Conservation (phyloP, 2,797 vertebrate genomes). For the Hoplostethus mediterraneus region DNA sequence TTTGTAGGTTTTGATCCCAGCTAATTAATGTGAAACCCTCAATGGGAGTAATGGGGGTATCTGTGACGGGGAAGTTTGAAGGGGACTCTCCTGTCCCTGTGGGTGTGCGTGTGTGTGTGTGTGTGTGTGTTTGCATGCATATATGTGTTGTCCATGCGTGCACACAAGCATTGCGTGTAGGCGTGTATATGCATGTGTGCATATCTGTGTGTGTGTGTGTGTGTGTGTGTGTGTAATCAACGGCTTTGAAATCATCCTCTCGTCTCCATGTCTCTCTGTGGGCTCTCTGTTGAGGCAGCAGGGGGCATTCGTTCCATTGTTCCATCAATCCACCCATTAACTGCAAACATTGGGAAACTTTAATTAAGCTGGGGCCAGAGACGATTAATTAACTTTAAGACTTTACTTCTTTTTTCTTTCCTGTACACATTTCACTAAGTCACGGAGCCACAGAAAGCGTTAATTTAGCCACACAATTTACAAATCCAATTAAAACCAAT, state of each 20-base stretch:
- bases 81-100: slow-evolving; percentile 39
- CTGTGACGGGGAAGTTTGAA: slow-evolving; percentile 66
- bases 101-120: slow-evolving; percentile 7
- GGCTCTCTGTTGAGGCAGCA: slow-evolving; percentile 56
- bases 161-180: no score
- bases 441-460: slow-evolving; percentile 61
- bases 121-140: background rate
- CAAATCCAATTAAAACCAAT: slow-evolving; percentile 83
- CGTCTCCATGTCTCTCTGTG: slow-evolving; percentile 42
- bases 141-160: no score
- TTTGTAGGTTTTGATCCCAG: slow-evolving; percentile 78
- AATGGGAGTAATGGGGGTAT: slow-evolving; percentile 60
- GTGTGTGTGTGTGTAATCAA: slow-evolving; percentile 42
- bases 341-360: slow-evolving; percentile 79
- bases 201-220: slow-evolving; percentile 3
- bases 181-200: slow-evolving; percentile 10
- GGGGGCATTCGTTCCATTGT: slow-evolving; percentile 64
- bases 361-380: slow-evolving; percentile 75
- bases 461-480: slow-evolving; percentile 75
- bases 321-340: slow-evolving; percentile 75
- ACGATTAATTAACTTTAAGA: slow-evolving; percentile 82
- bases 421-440: slow-evolving; percentile 63
- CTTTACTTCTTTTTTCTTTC: slow-evolving; percentile 60
- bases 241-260: slow-evolving; percentile 39
- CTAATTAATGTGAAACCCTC: slow-evolving; percentile 80